Evolutionary conservation across 2,113 vertebrate genomes (phyloP).

Genomic region (Elaphurus davidianus): DNA sequence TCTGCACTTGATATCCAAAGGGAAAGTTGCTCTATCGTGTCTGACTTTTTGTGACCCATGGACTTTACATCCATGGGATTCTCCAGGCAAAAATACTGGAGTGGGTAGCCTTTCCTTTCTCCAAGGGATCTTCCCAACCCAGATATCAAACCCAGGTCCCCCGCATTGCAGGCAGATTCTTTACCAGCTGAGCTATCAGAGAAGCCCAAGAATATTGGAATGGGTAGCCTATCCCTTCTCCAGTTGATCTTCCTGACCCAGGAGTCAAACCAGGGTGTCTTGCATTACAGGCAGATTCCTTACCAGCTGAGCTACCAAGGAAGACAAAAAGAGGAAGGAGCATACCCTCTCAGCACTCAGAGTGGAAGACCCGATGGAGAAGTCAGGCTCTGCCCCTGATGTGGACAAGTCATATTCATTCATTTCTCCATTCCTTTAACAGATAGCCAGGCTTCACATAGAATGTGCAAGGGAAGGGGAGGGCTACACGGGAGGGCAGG

Average conservation of each 20-base stretch:
- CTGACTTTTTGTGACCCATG: not conserved
- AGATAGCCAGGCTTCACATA: not conserved
- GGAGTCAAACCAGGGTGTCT: not conserved
- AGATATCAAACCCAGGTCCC: not conserved
- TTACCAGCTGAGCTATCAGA: not conserved
- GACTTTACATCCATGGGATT: not conserved
- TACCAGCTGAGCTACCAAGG: not conserved
- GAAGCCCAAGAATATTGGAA: not conserved
- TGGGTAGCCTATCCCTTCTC: not conserved
- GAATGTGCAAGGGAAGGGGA: not conserved
- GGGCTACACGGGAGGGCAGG: not conserved
- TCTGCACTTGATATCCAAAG: not conserved
- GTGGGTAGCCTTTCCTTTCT: not conserved
- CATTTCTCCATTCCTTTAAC: not conserved
- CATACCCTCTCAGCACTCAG: not conserved
- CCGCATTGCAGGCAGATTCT: fast-evolving
- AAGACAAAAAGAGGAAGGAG: not conserved
- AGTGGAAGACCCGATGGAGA: not conserved
- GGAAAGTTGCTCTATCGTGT: not conserved
- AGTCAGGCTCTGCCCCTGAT: not conserved
- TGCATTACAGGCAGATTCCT: not conserved
- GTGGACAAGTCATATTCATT: not conserved
- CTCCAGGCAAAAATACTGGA: not conserved
- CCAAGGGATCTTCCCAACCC: not conserved
- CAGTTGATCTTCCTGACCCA: not conserved